phyloP scores from a whole-genome alignment of 2,113 vertebrate species.

The Formicarius rufipectus region DNA sequence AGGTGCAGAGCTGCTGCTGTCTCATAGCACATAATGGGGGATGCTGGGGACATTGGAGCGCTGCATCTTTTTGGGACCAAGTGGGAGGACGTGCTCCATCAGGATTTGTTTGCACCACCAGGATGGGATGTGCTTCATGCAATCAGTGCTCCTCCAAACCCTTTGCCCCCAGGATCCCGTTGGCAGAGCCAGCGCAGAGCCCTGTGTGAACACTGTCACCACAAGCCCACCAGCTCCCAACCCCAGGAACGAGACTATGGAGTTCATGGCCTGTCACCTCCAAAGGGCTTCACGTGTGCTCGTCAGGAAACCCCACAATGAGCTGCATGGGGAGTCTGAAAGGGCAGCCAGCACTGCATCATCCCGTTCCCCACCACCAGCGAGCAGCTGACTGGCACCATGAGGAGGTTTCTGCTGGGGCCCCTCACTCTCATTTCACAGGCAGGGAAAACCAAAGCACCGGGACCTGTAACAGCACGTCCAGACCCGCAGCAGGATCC shows the following conservation, averaged over 20 bases:
- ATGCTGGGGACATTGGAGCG: background rate
- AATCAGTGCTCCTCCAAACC: fast-evolving
- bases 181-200: background rate
- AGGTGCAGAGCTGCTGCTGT: background rate
- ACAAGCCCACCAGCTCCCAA: background rate
- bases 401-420: background rate
- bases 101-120: background rate
- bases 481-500: conserved; percentile 29
- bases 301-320: fast-evolving
- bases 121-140: fast-evolving
- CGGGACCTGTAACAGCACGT: background rate
- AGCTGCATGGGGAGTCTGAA: background rate
- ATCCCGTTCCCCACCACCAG: background rate
- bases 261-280: background rate
- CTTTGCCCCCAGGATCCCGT: fast-evolving
- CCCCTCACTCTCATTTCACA: background rate
- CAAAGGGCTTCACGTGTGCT: fast-evolving
- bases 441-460: background rate
- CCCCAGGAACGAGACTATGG: fast-evolving
- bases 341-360: fast-evolving
- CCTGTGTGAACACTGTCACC: fast-evolving
- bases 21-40: fast-evolving
- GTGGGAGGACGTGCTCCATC: fast-evolving
- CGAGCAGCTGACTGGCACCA: fast-evolving
- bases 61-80: background rate